phyloP scores from a whole-genome alignment of 2,113 vertebrate species.

The Eretmodus cyanostictus region DNA sequence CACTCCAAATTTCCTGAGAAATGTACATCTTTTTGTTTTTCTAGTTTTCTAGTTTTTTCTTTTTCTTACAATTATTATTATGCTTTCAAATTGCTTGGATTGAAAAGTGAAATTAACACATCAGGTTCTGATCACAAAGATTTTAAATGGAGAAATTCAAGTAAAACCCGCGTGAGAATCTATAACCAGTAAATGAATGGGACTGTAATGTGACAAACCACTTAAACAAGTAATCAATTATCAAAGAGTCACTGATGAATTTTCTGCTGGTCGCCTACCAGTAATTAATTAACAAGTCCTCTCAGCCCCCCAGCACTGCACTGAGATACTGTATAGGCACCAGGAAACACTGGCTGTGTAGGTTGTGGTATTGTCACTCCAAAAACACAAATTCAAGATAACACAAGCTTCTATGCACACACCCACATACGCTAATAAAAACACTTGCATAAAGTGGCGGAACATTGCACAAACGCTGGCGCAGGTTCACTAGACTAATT shows the following conservation, averaged over 20 bases:
- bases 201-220: not conserved
- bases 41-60: not conserved
- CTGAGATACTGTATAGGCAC: not conserved
- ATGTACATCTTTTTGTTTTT: not conserved
- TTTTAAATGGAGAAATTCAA: not conserved
- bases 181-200: not conserved
- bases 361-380: conserved; percentile 54
- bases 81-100: not conserved
- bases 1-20: not conserved
- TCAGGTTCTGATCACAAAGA: not conserved
- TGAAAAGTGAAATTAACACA: not conserved
- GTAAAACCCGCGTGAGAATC: not conserved
- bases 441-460: conserved; percentile 57
- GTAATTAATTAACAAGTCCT: conserved; percentile 4
- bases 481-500: conserved; percentile 24
- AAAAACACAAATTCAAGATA: conserved; percentile 55
- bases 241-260: not conserved
- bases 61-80: not conserved
- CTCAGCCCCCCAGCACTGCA: not conserved
- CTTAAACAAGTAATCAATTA: not conserved
- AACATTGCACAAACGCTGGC: conserved; percentile 47
- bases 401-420: conserved; percentile 61
- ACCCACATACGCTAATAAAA: conserved; percentile 65
- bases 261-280: not conserved
- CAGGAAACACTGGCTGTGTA: conserved; percentile 44